A percentile compares a stretch with the other conserved stretches of the same genome.
These are phyloP conservation scores for Platycheirus albimanus DNA, from an alignment of 2,888 invertebrate species.

Conservation along the genomic window DNA sequence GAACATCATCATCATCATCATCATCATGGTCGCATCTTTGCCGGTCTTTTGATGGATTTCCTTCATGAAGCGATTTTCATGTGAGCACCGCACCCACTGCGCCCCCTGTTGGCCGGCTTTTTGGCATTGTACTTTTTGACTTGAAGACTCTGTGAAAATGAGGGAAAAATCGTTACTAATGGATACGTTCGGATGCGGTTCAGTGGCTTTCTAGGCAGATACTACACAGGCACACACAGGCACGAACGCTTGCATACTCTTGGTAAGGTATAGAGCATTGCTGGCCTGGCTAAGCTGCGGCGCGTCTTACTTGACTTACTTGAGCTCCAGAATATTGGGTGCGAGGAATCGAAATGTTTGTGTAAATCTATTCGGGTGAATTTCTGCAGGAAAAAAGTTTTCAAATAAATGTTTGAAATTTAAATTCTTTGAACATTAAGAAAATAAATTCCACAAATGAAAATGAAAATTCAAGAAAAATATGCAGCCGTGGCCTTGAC, in stretches of 20 bases:
- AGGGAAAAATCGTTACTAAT: constrained; percentile 74
- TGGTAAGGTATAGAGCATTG: constrained; percentile 7
- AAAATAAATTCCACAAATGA: no score
- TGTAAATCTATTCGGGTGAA: constrained; percentile 29
- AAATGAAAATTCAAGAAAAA: no score
- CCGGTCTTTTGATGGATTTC: constrained; percentile 71
- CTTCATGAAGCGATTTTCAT: constrained; percentile 70
- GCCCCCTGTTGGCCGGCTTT: constrained; percentile 19
- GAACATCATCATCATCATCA: no score
- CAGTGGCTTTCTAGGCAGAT: constrained; percentile 73
- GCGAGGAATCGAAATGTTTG: constrained; percentile 67
- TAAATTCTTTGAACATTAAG: no score
- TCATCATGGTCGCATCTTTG: constrained; percentile 44
- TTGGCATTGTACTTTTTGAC: constrained; percentile 29
- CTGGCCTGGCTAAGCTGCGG: no score
- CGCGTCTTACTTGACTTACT: constrained; percentile 72
- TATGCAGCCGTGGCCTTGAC: no score
- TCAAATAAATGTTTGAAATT: no score
- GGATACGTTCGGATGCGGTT: constrained; percentile 74
- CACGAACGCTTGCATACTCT: constrained; percentile 52
- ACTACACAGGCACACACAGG: background rate
- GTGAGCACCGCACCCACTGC: constrained; percentile 39
- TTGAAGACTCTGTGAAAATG: constrained; percentile 67
- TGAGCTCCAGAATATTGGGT: constrained; percentile 69
- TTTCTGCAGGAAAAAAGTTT: constrained; percentile 3